Base-by-base conservation (phyloP, 2,888 invertebrate species). In the Limnephilus marmoratus region DNA sequence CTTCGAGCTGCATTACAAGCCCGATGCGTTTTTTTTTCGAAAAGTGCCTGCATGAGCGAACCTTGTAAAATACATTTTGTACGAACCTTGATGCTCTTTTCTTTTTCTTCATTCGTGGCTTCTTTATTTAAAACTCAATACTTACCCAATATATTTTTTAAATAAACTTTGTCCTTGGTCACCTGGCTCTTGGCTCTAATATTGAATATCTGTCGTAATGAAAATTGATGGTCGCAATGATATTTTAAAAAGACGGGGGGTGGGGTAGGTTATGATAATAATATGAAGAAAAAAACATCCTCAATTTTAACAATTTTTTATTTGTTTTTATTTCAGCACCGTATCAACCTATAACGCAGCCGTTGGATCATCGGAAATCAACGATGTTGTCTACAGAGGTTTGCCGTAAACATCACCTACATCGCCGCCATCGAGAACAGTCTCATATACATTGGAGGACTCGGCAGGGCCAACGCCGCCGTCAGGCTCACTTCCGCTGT, bases 401-500 rank as follows among this genome's bases (percentile, higher is more conserved):
- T 92, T 86, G 85, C 45, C 18, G 90, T 91, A 15, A 93, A 93
- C 81, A 93, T 93, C 45, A 93, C 92, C 12, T 91, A 93, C 86
- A 93, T 93, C 11, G 29, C 87, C 9, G 93, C 93, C 29, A 68
- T 92, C 1, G 93, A 93, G 85, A 82, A 83, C 24, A 93, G 93
- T n/a, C 24, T 87, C 15, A 85, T 93, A 3, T 81, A 91, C 29
- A 68, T 89, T n/a, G 92, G 93, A 18, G 92, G 93, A 53, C 53
- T 93, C 13, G 49, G 41, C 11, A n/a, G 31, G 34, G 15, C 68
- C 9, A 93, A 92, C 81, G 91, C 91, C 53, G 92, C 92, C 31
- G 49, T 93, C 29, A 90, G 91, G 41, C 68, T 92, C 18, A 91
- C 81, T 7, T 93, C 93, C 11, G 93, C 93, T 24, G 86, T 89